Base-by-base conservation (phyloP, 2,888 invertebrate genomes). In the Gymnocheta viridis region DNA sequence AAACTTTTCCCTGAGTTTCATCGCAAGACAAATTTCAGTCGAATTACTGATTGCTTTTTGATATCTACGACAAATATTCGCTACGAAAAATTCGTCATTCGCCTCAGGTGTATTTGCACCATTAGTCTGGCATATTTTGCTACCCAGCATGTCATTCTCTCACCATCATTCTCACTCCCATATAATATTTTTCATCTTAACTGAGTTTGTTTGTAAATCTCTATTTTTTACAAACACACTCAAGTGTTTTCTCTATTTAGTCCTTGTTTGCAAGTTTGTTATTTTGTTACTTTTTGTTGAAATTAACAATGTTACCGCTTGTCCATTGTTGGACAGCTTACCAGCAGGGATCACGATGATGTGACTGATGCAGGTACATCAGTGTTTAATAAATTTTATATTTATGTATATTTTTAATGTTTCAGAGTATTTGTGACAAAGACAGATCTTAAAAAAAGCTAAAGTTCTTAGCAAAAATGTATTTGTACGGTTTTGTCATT, bases 401-500 rank as follows among this genome's bases (percentile, higher is more conserved):
- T 49, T 60, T 69, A n/a, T n/a, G n/a, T n/a, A n/a, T n/a, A n/a
- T n/a, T 49, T 6, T 22, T 51, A 10, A 62, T 24, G 12, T 60
- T 49, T 35, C 27, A 27, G 58, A 27, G 22, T 49, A 44, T 54
- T 54, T 70, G 17, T 38, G 35, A 5, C 22, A 41, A 51, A 51
- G 22, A 51, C n/a, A 41, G n/a, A 24, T 10, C 32, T 44, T 51
- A 35, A 4, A 2, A 32, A 29, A 19, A 35, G 32, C 12, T 27
- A 4, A n/a, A 47, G 51, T 72, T 47, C 38, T 47, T 47, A 27
- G 38, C 17, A 35, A 49, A 47, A 67, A 66, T 66, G 35, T 47
- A n/a, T 22, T 77, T 72, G 72, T 64, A 54, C 69, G 85, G 87
- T 88, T 86, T 88, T 88, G 86, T 88, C 88, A 89, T 89, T 89